Percentiles rank a stretch among this genome's conserved stretches.
Evolutionary conservation across 2,888 invertebrate species (phyloP).

Genomic region (Parasteatoda lunata): DNA sequence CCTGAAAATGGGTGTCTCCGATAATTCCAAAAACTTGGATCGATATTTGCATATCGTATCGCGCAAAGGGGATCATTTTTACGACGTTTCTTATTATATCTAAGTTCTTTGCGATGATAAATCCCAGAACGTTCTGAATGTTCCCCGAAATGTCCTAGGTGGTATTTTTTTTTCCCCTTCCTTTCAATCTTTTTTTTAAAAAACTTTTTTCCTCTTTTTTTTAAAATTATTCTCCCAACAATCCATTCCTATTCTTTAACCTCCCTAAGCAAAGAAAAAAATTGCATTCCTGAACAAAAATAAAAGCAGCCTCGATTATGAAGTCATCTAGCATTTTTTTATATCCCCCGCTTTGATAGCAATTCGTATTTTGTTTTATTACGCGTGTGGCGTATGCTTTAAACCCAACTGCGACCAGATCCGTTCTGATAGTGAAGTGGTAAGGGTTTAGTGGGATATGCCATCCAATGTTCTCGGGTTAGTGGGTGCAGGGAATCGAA

Average conservation of each 20-base stretch:
- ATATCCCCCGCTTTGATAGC: constrained; percentile 31
- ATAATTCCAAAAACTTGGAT: constrained; percentile 55
- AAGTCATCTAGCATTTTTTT: constrained; percentile 36
- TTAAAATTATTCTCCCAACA: background rate
- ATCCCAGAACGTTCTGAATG: constrained; percentile 4
- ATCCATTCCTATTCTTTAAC: too few species aligned
- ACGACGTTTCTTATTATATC: constrained; percentile 56
- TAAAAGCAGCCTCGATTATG: constrained; percentile 12
- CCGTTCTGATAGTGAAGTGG: background rate
- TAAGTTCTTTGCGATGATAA: constrained; percentile 52
- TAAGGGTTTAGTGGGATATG: background rate
- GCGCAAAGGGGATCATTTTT: constrained; percentile 54
- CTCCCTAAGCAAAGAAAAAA: too few species aligned
- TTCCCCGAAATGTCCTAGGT: constrained; percentile 15
- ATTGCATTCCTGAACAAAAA: too few species aligned
- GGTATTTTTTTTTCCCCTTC: background rate
- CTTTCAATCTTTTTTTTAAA: background rate
- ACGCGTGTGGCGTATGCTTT: background rate
- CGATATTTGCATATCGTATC: constrained; percentile 62
- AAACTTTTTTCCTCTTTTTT: background rate
- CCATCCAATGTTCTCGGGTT: background rate
- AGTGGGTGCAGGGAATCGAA: background rate
- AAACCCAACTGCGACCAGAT: background rate
- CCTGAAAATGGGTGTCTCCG: constrained; percentile 62
- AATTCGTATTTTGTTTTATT: constrained; percentile 15